A percentile compares a stretch with the other conserved stretches of the same genome.
phyloP scores from a whole-genome alignment of 2,797 vertebrate species.

The Rhinella marina region DNA sequence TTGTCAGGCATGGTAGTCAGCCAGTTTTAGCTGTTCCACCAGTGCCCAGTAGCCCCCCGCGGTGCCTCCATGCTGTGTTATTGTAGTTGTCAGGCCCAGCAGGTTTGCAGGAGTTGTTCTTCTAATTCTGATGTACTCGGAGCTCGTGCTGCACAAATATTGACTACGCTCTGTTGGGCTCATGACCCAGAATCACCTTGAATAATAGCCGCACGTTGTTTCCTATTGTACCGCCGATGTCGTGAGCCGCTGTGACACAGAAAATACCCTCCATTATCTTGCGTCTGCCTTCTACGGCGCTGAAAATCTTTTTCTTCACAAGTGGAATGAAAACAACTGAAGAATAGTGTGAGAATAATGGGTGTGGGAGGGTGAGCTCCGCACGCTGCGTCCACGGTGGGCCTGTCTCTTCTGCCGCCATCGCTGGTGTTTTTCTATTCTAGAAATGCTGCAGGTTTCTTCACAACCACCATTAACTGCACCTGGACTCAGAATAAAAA shows the following conservation, averaged over 20 bases:
- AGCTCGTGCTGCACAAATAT: neutral
- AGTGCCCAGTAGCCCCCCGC: neutral
- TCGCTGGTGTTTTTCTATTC: too few relatives aligned
- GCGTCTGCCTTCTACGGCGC: neutral
- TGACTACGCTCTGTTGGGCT: conserved; percentile 18
- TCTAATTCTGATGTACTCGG: neutral
- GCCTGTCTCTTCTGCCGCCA: neutral
- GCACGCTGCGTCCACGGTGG: neutral
- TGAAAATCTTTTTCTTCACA: neutral
- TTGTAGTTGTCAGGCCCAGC: neutral
- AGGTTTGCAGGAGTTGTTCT: neutral
- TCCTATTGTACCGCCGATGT: neutral
- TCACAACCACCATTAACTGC: too few relatives aligned
- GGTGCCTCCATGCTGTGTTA: neutral
- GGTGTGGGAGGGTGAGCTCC: neutral
- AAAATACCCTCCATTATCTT: neutral
- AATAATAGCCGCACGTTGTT: neutral
- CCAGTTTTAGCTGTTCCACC: neutral
- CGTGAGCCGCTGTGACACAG: neutral
- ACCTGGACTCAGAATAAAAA: too few relatives aligned
- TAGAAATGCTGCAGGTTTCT: too few relatives aligned
- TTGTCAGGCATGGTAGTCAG: too few relatives aligned
- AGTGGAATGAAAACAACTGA: neutral
- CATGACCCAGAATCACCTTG: conserved; percentile 7
- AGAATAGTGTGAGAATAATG: neutral